A percentile compares a stretch with the other conserved stretches of the same genome.
These are phyloP conservation scores for Trididemnum miniatum DNA, from an alignment of 23 tunicate species.

Conservation along the genomic window DNA sequence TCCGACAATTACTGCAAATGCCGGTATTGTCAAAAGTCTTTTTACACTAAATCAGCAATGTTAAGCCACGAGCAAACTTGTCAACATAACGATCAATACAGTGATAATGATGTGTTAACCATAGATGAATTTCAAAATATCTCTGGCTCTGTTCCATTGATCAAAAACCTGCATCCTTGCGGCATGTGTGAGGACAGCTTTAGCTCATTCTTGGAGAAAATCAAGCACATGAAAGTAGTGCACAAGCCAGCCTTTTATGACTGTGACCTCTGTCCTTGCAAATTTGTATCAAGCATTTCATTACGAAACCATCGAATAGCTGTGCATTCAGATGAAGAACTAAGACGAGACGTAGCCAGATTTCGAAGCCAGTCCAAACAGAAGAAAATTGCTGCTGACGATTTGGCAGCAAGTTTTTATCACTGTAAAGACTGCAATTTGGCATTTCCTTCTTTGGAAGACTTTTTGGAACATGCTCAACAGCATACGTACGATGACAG, in stretches of 20 bases:
- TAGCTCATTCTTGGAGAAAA: background rate
- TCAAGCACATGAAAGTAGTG: background rate
- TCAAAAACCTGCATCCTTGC: background rate
- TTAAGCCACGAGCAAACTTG: background rate
- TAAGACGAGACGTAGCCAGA: background rate
- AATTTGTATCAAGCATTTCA: conserved; percentile 5
- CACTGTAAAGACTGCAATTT: conserved; percentile 1
- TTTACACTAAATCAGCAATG: background rate
- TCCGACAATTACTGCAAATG: background rate
- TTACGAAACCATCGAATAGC: conserved; percentile 6
- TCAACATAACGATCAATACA: background rate
- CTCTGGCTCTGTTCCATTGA: background rate
- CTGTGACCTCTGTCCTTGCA: conserved; percentile 22
- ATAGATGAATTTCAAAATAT: background rate
- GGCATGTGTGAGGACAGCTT: background rate
- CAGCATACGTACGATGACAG: background rate
- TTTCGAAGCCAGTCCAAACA: background rate
- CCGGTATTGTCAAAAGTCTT: background rate
- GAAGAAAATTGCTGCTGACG: background rate
- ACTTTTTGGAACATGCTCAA: background rate
- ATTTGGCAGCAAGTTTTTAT: no score
- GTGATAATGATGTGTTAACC: background rate
- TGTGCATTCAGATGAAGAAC: background rate
- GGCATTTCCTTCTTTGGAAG: background rate
- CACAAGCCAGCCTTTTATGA: conserved; percentile 12